These are phyloP conservation scores for Iphiclides podalirius DNA, from an alignment of 2,888 invertebrate species.

Conservation along the genomic window DNA sequence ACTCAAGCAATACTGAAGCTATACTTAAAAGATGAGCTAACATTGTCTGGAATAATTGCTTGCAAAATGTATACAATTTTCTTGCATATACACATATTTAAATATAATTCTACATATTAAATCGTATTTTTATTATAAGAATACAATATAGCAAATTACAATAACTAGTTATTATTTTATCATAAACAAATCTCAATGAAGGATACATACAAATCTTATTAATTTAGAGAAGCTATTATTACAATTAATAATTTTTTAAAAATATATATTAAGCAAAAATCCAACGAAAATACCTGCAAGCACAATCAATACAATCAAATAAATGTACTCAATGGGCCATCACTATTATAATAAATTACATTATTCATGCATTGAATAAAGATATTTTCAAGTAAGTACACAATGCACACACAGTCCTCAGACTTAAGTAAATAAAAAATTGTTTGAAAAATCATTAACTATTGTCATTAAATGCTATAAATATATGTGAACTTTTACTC, in stretches of 20 bases:
- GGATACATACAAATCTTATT: background rate
- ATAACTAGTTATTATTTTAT: too few species aligned
- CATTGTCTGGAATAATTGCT: conserved; percentile 8
- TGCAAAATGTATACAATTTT: conserved; percentile 10
- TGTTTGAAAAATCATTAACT: too few species aligned
- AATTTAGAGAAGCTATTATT: background rate
- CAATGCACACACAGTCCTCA: too few species aligned
- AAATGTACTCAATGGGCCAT: too few species aligned
- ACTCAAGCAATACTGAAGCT: background rate
- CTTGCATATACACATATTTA: conserved; percentile 8
- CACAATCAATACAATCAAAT: too few species aligned
- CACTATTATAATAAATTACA: too few species aligned
- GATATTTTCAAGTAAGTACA: too few species aligned
- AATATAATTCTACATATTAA: conserved; percentile 12
- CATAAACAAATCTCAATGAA: background rate
- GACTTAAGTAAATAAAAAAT: too few species aligned
- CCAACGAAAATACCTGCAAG: background rate
- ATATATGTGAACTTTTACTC: conserved; percentile 3
- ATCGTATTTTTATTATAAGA: conserved; percentile 1
- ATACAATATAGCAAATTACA: background rate
- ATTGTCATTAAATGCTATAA: too few species aligned
- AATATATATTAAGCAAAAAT: background rate
- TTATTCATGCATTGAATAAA: too few species aligned
- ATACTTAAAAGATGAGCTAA: background rate
- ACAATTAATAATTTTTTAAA: background rate